Evolutionary conservation across 2,113 vertebrate genomes (phyloP).

Genomic region (Polypterus senegalus): DNA sequence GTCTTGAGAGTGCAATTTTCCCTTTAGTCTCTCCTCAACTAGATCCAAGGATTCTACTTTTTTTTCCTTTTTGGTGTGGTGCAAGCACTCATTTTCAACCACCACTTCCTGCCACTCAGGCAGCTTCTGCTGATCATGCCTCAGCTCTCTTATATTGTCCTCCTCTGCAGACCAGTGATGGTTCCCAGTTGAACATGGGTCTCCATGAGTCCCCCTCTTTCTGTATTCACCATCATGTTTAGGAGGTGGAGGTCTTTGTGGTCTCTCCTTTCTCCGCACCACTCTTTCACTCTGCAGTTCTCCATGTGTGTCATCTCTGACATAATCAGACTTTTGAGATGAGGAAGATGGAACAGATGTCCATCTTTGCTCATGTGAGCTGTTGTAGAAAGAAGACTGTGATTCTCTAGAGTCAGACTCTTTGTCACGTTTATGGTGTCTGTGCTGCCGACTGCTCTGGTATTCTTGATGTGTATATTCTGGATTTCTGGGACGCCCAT

Average conservation of each 20-base stretch:
- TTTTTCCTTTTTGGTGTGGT: conserved; percentile 18
- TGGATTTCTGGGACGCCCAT: conserved; percentile 18
- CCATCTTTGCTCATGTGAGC: too few relatives aligned
- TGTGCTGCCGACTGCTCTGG: background rate
- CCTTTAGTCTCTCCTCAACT: conserved; percentile 15
- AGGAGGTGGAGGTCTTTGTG: conserved; percentile 35
- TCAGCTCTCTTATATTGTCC: conserved; percentile 9
- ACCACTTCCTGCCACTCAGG: conserved; percentile 32
- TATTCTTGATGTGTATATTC: conserved; percentile 27
- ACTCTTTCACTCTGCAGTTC: conserved; percentile 19
- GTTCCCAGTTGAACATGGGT: background rate
- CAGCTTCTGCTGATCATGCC: conserved; percentile 21
- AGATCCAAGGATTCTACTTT: conserved; percentile 19
- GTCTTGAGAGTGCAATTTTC: conserved; percentile 20
- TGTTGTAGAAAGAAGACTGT: background rate
- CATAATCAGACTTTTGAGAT: too few relatives aligned
- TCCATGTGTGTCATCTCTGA: conserved; percentile 3
- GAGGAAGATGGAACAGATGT: too few relatives aligned
- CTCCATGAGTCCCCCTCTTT: conserved; percentile 23
- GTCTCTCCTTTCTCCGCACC: conserved; percentile 36
- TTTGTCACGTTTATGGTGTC: background rate
- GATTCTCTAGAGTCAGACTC: conserved; percentile 1
- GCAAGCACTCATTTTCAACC: conserved; percentile 26
- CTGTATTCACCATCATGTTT: conserved; percentile 33
- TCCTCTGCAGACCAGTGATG: conserved; percentile 15